Base-by-base conservation (phyloP, 2,888 invertebrate species). In the Hirtodrosophila trivittata region DNA sequence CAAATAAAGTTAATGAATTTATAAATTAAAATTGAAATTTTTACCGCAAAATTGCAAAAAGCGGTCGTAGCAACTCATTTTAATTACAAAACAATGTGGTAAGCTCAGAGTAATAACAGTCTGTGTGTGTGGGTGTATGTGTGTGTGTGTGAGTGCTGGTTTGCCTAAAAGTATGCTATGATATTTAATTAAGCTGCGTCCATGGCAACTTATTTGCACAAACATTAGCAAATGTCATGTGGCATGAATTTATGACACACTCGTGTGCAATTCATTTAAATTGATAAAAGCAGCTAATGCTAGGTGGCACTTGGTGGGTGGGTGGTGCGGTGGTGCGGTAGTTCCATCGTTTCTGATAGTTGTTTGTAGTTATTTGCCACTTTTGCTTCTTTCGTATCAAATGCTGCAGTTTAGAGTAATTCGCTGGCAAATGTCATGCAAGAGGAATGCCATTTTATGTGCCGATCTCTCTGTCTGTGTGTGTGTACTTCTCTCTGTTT, bases 211-310 rank as follows among this genome's bases (percentile, higher is more conserved):
- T 68, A 68, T 67, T 67, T 68, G 68, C 63, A 63, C 59, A 66
- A 64, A 84, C 77, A 82, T 82, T 82, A 81, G 77, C 62, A 77
- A 86, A 66, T 86, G 87, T 81, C 87, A 77, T 64, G 78, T 63
- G 71, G 70, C 74, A 62, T 66, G 66, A 87, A 88, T 87, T 87
- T 86, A 87, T 86, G 77, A 66, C 73, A 73, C 87, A 75, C 87
- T 87, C 77, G 87, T 72, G 87, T 77, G 68, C 82, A 82, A 87
- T 87, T 83, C 75, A 81, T 87, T 86, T 81, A 75, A 88, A 87
- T 88, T 88, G 88, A 88, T 87, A 87, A 77, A 76, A 60, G 62
- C 64, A 72, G 73, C 69, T 68, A 68, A 30, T 67, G 55, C 28
- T 45, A 13, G 42, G 8, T 26, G 38, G 3, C 30, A 21, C 18